Evolutionary conservation across 1,140 invertebrate species (phyloP), one percentile per base, ranked within the genome.

Genomic region (Mya arenaria): DNA sequence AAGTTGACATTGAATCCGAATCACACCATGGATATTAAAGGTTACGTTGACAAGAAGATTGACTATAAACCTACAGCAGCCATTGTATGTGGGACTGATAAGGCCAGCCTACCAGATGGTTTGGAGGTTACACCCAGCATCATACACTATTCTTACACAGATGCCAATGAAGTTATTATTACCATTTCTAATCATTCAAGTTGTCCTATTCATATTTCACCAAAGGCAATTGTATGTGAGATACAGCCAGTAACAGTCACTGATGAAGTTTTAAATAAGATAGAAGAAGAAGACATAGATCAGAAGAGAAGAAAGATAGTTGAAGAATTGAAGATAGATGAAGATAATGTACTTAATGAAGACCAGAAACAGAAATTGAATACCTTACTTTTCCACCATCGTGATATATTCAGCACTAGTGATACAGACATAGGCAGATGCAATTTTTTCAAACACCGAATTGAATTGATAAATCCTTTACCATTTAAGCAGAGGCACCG

Each of bases 401-500:
- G 32, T 34, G 56, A 72, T 77, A 62, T 85, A 17, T 77, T 82
- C 62, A 41, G 48, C n/a, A 63, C 48, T 17, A 37, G 28, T 58
- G 84, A 82, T 58, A 39, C 37, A 10, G 79, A 85, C 62, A 41
- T 78, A 25, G 78, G 80, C 30, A 37, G 34, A 58, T 77, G 71
- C 30, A 28, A 17, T 19, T 23, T 2, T 17, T 41, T 83, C 0
- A 77, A 83, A n/a, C 80, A 85, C 41, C 34, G 36, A 19, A 85
- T 82, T 23, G 69, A 78, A 17, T 36, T 83, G 0, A 63, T 17
- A 30, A 66, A 85, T 58, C 4, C 32, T 0, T 15, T 0, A n/a
- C 73, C 73, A 23, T 72, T 85, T 13, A 85, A 82, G 19, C 79
- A 85, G 34, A 58, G 78, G 25, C 48, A 75, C 32, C 15, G 79